Evolutionary conservation across 2,888 invertebrate genomes (phyloP), one percentile per base, ranked within the genome.

Genomic region (Drosophila sordidula): DNA sequence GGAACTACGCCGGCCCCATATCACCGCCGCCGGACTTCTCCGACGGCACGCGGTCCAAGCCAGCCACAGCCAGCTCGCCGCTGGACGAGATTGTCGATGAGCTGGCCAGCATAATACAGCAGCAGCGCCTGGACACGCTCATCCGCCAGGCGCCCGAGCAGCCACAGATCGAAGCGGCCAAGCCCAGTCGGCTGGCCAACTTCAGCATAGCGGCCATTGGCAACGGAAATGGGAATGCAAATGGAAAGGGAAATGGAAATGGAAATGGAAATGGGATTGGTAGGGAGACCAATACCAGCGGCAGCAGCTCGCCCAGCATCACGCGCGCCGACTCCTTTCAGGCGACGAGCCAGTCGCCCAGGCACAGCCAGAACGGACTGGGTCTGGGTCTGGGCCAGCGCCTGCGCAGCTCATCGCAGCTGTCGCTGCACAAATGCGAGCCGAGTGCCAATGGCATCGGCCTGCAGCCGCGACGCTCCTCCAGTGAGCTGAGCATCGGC

Each of bases 401-500:
- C 0, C 26, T 70, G 42, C 89, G 92, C 44, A 92, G 92, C 74
- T 86, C 91, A 6, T 91, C 92, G 12, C 91, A 91, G 56, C 55
- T 91, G 3, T 92, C 92, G 12, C 75, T 92, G 3, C 82, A 84
- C 12, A 86, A 90, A 51, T 63, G 90, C 12, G 89, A 90, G 3
- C 79, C 80, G 46, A 82, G 73, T 26, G 74, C 72, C 3, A 54
- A 44, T 2, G 59, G 39, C 2, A 73, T 74, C 34, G 12, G 4
- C 25, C 61, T 89, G 34, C 86, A 81, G 32, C 81, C 86, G 25
- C 79, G 91, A 8, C 90, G 91, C 56, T 92, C 92, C 1, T 91
- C 92, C 16, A 92, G 92, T 62, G 92, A 92, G 69, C 70, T 92
- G 9, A 92, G 92, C 74, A 92, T 92, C 62, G 91, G 89, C 0